Percentiles rank a stretch among this genome's conserved stretches.
Evolutionary conservation across 2,797 vertebrate genomes (phyloP).

Genomic region (Parauchenoglanis ngamensis): DNA sequence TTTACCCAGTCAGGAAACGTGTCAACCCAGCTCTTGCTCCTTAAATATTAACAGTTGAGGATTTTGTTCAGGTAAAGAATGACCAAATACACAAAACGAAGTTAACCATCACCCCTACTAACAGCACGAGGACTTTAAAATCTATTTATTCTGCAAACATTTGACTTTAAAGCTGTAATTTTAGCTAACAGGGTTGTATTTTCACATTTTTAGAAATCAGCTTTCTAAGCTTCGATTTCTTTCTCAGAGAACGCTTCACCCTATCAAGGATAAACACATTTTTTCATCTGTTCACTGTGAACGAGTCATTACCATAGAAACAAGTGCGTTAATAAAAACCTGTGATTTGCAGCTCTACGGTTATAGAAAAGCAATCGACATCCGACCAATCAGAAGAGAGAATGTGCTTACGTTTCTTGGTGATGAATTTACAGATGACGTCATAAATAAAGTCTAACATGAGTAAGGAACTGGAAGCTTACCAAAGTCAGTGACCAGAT

Average conservation of each 20-base stretch:
- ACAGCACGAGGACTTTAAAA: background rate
- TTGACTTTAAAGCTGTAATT: background rate
- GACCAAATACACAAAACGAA: background rate
- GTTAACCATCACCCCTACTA: background rate
- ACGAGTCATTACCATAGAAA: background rate
- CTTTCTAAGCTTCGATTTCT: too few relatives aligned
- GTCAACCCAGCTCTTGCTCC: background rate
- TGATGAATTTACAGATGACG: background rate
- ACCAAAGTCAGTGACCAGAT: background rate
- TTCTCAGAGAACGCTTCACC: too few relatives aligned
- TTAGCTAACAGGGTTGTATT: background rate
- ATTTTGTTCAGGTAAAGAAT: background rate
- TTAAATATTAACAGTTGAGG: background rate
- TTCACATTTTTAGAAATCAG: background rate
- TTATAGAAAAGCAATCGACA: background rate
- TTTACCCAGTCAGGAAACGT: background rate
- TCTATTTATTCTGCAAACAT: background rate
- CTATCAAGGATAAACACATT: too few relatives aligned
- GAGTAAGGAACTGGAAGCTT: background rate
- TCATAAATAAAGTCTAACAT: too few relatives aligned
- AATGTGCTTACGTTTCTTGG: too few relatives aligned
- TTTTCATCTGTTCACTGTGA: too few relatives aligned
- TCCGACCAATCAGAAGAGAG: background rate
- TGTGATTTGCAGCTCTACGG: background rate
- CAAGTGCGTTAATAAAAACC: background rate